phyloP scores from a whole-genome alignment of 2,113 vertebrate genomes.

The Acrocephalus kingi region DNA sequence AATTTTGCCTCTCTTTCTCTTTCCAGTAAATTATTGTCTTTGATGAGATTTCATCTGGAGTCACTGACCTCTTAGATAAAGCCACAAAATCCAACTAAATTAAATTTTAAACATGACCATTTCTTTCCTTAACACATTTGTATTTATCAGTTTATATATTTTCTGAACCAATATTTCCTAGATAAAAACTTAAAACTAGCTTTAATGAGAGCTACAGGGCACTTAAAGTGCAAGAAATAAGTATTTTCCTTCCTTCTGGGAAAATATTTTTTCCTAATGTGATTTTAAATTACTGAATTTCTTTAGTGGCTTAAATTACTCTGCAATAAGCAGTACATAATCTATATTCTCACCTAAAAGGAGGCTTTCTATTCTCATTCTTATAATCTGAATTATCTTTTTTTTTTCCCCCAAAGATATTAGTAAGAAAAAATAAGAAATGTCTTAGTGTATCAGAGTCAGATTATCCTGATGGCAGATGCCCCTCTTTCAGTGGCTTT shows the following conservation, averaged over 20 bases:
- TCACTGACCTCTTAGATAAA: slow-evolving; percentile 45
- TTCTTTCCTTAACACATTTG: slow-evolving; percentile 31
- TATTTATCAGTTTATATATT: slow-evolving; percentile 56
- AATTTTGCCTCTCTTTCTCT: not conserved
- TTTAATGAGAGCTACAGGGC: not conserved
- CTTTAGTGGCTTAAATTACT: not conserved
- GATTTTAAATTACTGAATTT: not conserved
- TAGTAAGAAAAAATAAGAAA: not conserved
- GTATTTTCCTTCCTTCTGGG: not conserved
- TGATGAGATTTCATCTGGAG: slow-evolving; percentile 53
- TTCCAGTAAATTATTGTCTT: slow-evolving; percentile 35
- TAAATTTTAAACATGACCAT: slow-evolving; percentile 31
- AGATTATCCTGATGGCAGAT: not conserved
- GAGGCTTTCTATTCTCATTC: not conserved
- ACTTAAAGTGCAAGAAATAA: not conserved
- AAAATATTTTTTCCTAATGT: not conserved
- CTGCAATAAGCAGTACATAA: not conserved
- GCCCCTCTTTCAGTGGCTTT: not conserved
- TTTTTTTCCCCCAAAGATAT: not conserved
- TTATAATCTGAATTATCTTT: not conserved
- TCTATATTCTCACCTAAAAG: not conserved
- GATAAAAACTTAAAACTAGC: not conserved
- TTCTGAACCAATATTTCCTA: slow-evolving; percentile 33
- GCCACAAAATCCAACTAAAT: slow-evolving; percentile 36
- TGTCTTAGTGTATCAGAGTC: not conserved